Conservation (phyloP, 2,888 invertebrate genomes). For the Pristionchus entomophagus region DNA sequence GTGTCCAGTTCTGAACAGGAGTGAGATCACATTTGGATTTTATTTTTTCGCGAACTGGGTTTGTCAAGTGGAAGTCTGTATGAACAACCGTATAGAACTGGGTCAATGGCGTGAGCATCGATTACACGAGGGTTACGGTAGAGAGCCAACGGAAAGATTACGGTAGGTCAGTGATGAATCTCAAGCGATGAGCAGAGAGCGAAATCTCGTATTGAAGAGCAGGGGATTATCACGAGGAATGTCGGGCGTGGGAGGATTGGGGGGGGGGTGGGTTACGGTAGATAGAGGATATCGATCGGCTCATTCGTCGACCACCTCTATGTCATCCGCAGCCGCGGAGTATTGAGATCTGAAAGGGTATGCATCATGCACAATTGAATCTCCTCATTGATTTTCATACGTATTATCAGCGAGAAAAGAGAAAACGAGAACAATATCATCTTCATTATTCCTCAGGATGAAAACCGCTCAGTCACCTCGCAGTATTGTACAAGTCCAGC, state of each 20-base stretch:
- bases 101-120: not conserved
- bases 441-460: no score
- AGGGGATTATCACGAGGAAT: not conserved
- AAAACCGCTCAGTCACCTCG: no score
- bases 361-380: no score
- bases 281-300: not conserved
- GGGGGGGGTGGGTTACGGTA: not conserved
- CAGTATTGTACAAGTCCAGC: conserved; percentile 30
- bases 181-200: not conserved
- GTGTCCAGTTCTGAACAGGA: no score
- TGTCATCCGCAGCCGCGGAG: not conserved
- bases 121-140: no score
- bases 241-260: not conserved
- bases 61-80: no score
- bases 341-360: conserved; percentile 7
- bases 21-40: not conserved
- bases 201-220: not conserved
- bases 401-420: no score
- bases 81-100: not conserved
- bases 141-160: no score
- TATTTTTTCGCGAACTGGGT: no score
- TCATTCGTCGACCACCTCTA: not conserved
- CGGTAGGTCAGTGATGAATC: not conserved
- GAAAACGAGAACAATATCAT: no score
- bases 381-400: no score